A percentile compares a stretch with the other conserved stretches of the same genome.
phyloP scores from a whole-genome alignment of 2,113 vertebrate genomes.

The Mustelus asterias region DNA sequence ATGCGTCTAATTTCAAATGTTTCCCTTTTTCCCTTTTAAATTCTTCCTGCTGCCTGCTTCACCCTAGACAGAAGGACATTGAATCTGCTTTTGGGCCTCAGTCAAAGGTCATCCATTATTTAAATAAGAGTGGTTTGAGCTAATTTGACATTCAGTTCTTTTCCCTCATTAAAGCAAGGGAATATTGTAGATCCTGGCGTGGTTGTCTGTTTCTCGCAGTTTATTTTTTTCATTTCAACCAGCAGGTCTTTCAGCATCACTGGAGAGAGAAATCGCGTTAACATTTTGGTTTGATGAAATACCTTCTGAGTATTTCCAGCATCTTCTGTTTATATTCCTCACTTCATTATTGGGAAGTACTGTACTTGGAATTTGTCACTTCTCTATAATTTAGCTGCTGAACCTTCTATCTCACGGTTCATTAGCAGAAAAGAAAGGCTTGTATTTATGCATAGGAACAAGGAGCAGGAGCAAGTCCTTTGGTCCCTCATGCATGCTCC shows the following conservation, averaged over 20 bases:
- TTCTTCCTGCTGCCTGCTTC: no score
- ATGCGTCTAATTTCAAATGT: no score
- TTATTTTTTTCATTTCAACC: background rate
- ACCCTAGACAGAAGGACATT: no score
- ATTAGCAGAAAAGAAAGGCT: background rate
- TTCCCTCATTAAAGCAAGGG: background rate
- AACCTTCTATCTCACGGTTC: background rate
- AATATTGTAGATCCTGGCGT: background rate
- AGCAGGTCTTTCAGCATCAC: background rate
- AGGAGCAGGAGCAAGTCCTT: no score
- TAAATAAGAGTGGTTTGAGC: background rate
- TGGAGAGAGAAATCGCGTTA: background rate
- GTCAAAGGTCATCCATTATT: background rate
- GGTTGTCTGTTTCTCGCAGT: no score
- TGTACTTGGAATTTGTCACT: background rate
- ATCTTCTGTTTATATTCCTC: background rate
- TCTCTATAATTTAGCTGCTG: background rate
- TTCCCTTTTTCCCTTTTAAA: no score
- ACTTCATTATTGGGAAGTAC: background rate
- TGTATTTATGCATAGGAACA: background rate
- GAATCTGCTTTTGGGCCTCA: background rate
- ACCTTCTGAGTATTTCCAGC: background rate
- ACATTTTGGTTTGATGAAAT: background rate
- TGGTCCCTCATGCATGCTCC: no score
- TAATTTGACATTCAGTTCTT: background rate